Conservation (phyloP, 2,888 invertebrate species). For the Amphipoea lucens region DNA sequence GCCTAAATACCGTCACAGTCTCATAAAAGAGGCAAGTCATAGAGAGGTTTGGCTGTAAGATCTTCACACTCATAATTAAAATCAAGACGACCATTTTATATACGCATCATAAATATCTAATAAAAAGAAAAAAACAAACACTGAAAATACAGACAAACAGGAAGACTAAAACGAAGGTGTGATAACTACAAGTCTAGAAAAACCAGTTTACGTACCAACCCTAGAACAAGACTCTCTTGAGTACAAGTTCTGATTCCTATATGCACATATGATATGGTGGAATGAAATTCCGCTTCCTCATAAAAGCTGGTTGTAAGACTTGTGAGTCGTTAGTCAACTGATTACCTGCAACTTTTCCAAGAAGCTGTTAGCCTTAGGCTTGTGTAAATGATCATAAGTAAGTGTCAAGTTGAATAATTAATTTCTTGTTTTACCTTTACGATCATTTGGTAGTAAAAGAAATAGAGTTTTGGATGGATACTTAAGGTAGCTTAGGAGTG, state of each 20-base stretch:
- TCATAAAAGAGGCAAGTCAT: slow-evolving; percentile 1
- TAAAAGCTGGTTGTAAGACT: slow-evolving; percentile 62
- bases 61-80: background rate
- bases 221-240: slow-evolving; percentile 26
- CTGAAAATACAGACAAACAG: slow-evolving; percentile 17
- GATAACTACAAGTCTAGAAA: slow-evolving; percentile 2
- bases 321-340: slow-evolving; percentile 46
- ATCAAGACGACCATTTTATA: slow-evolving; percentile 4
- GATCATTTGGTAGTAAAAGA: background rate
- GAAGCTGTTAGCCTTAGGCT: slow-evolving; percentile 35
- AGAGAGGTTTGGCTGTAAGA: background rate
- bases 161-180: slow-evolving; percentile 23
- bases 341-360: slow-evolving; percentile 47
- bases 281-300: slow-evolving; percentile 76
- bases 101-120: slow-evolving; percentile 1
- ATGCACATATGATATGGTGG: slow-evolving; percentile 43
- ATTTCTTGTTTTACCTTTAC: slow-evolving; percentile 10
- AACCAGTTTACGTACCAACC: slow-evolving; percentile 38
- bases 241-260: slow-evolving; percentile 64
- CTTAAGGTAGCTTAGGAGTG: background rate
- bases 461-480: background rate
- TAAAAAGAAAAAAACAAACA: background rate
- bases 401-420: slow-evolving; percentile 16
- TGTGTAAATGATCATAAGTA: slow-evolving; percentile 28
- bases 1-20: background rate